These are phyloP conservation scores for Petrocephalus sullivani DNA, from an alignment of 2,797 vertebrate genomes.

Conservation along the genomic window DNA sequence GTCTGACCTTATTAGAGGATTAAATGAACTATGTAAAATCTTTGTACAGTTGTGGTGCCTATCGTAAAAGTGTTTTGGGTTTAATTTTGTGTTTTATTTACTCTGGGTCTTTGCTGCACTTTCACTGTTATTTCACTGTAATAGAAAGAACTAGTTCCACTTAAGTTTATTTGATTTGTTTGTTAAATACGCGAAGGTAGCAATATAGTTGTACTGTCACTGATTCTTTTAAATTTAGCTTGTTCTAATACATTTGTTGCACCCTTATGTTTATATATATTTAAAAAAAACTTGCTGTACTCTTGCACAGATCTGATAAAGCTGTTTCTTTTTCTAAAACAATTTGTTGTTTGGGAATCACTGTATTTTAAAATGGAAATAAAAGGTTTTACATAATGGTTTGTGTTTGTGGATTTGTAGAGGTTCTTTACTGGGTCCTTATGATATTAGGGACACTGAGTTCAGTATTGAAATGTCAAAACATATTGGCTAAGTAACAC, in stretches of 20 bases:
- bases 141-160: constrained; percentile 17
- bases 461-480: neutral
- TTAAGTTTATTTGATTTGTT: constrained; percentile 3
- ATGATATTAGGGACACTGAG: neutral
- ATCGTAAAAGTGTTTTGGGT: constrained; percentile 40
- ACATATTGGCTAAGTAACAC: neutral
- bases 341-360: constrained; percentile 37
- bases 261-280: constrained; percentile 38
- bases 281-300: constrained; percentile 49
- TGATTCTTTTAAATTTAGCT: constrained; percentile 33
- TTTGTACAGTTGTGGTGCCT: constrained; percentile 61
- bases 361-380: constrained; percentile 62
- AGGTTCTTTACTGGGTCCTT: neutral
- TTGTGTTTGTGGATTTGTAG: neutral
- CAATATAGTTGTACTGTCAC: constrained; percentile 33
- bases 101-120: constrained; percentile 51
- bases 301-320: constrained; percentile 58
- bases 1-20: neutral
- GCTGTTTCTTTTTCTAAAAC: constrained; percentile 53
- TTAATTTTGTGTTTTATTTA: constrained; percentile 50
- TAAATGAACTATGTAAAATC: constrained; percentile 34
- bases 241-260: constrained; percentile 25
- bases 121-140: constrained; percentile 41
- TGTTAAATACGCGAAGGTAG: constrained; percentile 13
- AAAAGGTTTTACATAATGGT: constrained; percentile 52